Conservation (phyloP, 2,113 vertebrate genomes). For the Apteryx mantelli region DNA sequence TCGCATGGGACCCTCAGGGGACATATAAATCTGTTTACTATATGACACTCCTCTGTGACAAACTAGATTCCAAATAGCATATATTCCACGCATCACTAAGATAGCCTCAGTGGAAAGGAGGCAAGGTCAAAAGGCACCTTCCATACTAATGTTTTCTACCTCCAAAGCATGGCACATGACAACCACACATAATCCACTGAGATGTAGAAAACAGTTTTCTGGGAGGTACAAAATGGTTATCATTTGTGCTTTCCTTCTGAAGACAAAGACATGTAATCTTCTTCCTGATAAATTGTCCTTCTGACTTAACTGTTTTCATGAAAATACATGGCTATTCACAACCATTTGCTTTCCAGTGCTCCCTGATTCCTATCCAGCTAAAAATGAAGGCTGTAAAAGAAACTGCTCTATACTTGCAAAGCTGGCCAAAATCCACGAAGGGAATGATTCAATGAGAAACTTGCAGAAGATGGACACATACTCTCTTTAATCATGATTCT, state of each 20-base stretch:
- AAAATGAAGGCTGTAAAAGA: not conserved
- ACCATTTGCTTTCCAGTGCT: not conserved
- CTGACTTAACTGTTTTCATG: not conserved
- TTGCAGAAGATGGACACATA: not conserved
- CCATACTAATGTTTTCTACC: not conserved
- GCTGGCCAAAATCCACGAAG: not conserved
- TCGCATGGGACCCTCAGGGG: not conserved
- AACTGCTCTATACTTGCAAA: not conserved
- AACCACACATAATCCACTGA: not conserved
- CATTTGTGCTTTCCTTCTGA: not conserved
- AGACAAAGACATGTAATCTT: not conserved
- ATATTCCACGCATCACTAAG: not conserved
- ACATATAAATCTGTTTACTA: not conserved
- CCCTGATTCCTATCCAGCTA: not conserved
- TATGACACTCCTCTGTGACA: not conserved
- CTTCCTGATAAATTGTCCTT: not conserved
- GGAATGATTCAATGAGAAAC: not conserved
- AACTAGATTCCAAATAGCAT: not conserved
- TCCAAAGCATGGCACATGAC: not conserved
- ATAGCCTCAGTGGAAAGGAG: not conserved
- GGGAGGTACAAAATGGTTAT: not conserved
- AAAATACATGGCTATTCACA: not conserved
- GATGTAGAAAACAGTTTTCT: not conserved
- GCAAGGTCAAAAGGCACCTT: not conserved
- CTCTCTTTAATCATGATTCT: not conserved